These are phyloP conservation scores for Adela reaumurella DNA, from an alignment of 2,888 invertebrate genomes.

Conservation along the genomic window DNA sequence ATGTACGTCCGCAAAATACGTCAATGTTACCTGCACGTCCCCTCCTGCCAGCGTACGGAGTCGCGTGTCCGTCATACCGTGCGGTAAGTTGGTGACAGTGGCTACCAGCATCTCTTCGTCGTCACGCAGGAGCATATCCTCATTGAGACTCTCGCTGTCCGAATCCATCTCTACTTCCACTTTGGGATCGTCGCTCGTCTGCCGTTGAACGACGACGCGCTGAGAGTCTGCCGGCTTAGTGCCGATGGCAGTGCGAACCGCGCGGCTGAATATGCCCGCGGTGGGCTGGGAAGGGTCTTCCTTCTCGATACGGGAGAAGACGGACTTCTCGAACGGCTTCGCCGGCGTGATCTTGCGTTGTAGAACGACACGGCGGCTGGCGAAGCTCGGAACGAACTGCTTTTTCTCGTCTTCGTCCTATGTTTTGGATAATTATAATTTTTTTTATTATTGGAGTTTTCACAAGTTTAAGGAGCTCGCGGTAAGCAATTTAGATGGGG, in stretches of 20 bases:
- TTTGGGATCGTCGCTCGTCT: slow-evolving; percentile 21
- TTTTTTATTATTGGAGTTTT: too few species aligned
- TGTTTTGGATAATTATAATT: too few species aligned
- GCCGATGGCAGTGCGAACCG: slow-evolving; percentile 31
- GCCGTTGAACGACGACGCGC: slow-evolving; percentile 18
- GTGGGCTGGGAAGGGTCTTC: slow-evolving; percentile 26
- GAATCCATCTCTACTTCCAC: slow-evolving; percentile 27
- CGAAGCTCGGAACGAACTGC: slow-evolving; percentile 13
- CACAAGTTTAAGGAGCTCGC: too few species aligned
- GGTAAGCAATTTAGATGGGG: too few species aligned
- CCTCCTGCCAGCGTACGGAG: slow-evolving; percentile 36
- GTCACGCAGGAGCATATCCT: slow-evolving; percentile 17
- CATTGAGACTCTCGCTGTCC: slow-evolving; percentile 17
- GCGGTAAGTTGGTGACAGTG: slow-evolving; percentile 32
- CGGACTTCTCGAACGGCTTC: slow-evolving; percentile 22
- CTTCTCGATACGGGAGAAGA: slow-evolving; percentile 24
- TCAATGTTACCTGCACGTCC: slow-evolving; percentile 39
- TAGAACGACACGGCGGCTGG: slow-evolving; percentile 36
- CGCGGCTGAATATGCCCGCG: slow-evolving; percentile 38
- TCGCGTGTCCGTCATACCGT: slow-evolving; percentile 44
- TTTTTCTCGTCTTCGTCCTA: background rate
- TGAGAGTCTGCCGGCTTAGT: slow-evolving; percentile 13
- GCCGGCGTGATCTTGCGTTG: slow-evolving; percentile 22
- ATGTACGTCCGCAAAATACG: too few species aligned
- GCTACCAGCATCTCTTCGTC: slow-evolving; percentile 20